Conservation (phyloP, 2,888 invertebrate genomes). For the Lordiphosa fenestrarum region DNA sequence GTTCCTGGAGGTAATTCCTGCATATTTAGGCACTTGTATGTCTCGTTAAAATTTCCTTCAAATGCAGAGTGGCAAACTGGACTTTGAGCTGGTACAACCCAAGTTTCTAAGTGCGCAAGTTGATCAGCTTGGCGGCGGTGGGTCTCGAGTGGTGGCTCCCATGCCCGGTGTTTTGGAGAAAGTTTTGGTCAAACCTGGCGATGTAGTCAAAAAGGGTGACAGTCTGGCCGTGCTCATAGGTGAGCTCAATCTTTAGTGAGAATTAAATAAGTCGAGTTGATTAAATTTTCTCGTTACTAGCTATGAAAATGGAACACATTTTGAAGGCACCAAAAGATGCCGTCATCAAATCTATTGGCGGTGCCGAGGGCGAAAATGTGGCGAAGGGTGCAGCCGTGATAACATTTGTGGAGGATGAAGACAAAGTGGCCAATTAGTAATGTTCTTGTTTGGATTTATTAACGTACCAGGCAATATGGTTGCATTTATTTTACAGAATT, state of each 20-base stretch:
- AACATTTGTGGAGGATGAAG: conserved; percentile 81
- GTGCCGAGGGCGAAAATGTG: conserved; percentile 90
- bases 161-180: conserved; percentile 98
- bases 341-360: conserved; percentile 86
- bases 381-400: conserved; percentile 87
- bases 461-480: conserved; percentile 44
- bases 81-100: conserved; percentile 84
- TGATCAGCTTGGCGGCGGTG: conserved; percentile 78
- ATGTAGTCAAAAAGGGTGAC: conserved; percentile 92
- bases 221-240: conserved; percentile 93
- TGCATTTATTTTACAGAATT: conserved; percentile 68
- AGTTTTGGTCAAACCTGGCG: conserved; percentile 90
- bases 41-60: background rate
- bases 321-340: conserved; percentile 92
- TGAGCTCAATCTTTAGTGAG: conserved; percentile 25
- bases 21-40: rapidly evolving
- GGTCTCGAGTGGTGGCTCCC: conserved; percentile 89
- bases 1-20: conserved; percentile 83
- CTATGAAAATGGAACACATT: conserved; percentile 99
- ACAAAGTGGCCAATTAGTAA: conserved; percentile 26
- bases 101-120: conserved; percentile 82
- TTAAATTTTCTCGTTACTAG: conserved; percentile 77
- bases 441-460: background rate
- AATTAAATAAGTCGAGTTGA: background rate
- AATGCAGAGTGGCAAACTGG: conserved; percentile 85